Evolutionary conservation across 1,140 invertebrate genomes (phyloP).

Genomic region (Maniola jurtina): DNA sequence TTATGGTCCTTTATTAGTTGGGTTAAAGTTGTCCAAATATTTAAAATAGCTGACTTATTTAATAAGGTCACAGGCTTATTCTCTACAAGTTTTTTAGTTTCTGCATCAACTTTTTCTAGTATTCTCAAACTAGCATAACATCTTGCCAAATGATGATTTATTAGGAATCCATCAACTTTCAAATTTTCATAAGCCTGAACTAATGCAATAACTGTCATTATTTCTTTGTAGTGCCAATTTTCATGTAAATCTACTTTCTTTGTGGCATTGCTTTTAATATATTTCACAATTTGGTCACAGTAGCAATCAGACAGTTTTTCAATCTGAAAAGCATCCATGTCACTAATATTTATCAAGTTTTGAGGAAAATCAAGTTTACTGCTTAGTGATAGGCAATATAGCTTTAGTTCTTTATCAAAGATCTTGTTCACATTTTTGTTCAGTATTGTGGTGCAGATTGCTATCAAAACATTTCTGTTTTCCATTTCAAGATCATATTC

Average conservation of each 20-base stretch:
- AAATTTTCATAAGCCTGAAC: slow-evolving; percentile 43
- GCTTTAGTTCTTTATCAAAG: slow-evolving; percentile 51
- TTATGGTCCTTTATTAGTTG: slow-evolving; percentile 41
- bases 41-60: slow-evolving; percentile 25
- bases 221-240: slow-evolving; percentile 51
- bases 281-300: slow-evolving; percentile 39
- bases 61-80: slow-evolving; percentile 27
- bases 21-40: slow-evolving; percentile 39
- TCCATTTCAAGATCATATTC: slow-evolving; percentile 30
- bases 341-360: slow-evolving; percentile 46
- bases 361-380: slow-evolving; percentile 44
- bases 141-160: slow-evolving; percentile 49
- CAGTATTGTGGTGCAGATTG: slow-evolving; percentile 49
- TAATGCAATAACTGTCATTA: slow-evolving; percentile 41
- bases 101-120: slow-evolving; percentile 42
- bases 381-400: slow-evolving; percentile 52
- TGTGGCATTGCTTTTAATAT: slow-evolving; percentile 29
- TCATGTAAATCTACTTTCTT: slow-evolving; percentile 35
- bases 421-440: slow-evolving; percentile 38
- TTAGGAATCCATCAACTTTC: slow-evolving; percentile 42
- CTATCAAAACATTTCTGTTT: slow-evolving; percentile 39
- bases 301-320: slow-evolving; percentile 53
- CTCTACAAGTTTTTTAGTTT: slow-evolving; percentile 25
- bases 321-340: slow-evolving; percentile 50
- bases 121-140: slow-evolving; percentile 45